A percentile compares a stretch with the other conserved stretches of the same genome.
These are phyloP conservation scores for Lacanobia wlatinum DNA, from an alignment of 2,888 invertebrate genomes.

Conservation along the genomic window DNA sequence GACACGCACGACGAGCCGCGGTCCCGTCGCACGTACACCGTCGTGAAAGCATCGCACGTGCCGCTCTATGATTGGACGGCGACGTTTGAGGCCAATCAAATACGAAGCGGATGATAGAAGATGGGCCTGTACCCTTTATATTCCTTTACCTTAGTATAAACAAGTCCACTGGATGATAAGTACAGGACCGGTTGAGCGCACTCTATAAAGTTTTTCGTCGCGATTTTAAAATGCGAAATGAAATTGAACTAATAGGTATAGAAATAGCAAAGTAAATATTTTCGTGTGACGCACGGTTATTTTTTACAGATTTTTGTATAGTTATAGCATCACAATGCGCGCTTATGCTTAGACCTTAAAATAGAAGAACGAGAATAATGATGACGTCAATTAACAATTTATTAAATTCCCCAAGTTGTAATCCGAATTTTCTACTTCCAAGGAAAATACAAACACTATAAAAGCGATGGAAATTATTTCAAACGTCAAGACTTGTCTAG, in stretches of 20 bases:
- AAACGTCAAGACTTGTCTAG: slow-evolving; percentile 4
- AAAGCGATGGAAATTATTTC: slow-evolving; percentile 1
- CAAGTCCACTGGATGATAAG: too few species aligned
- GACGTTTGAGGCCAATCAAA: slow-evolving; percentile 33
- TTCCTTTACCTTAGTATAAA: slow-evolving; percentile 3
- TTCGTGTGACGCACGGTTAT: too few species aligned
- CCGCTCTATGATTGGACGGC: slow-evolving; percentile 32
- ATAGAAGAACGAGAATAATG: too few species aligned
- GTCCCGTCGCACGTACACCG: slow-evolving; percentile 25
- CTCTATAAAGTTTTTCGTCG: too few species aligned
- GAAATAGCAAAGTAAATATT: too few species aligned
- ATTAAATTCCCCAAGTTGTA: neutral
- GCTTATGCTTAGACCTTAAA: too few species aligned
- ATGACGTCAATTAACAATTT: neutral
- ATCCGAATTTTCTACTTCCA: neutral
- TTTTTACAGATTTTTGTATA: too few species aligned
- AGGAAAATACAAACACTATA: neutral
- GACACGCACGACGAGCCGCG: slow-evolving; percentile 26
- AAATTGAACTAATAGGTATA: too few species aligned
- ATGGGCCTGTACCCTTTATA: slow-evolving; percentile 7
- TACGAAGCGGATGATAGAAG: slow-evolving; percentile 19
- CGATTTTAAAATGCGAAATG: too few species aligned
- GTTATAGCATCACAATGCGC: too few species aligned
- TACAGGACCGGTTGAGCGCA: too few species aligned
- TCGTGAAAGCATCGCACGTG: slow-evolving; percentile 31